phyloP scores from a whole-genome alignment of 1,140 invertebrate species.

The Neuroterus valhalla region DNA sequence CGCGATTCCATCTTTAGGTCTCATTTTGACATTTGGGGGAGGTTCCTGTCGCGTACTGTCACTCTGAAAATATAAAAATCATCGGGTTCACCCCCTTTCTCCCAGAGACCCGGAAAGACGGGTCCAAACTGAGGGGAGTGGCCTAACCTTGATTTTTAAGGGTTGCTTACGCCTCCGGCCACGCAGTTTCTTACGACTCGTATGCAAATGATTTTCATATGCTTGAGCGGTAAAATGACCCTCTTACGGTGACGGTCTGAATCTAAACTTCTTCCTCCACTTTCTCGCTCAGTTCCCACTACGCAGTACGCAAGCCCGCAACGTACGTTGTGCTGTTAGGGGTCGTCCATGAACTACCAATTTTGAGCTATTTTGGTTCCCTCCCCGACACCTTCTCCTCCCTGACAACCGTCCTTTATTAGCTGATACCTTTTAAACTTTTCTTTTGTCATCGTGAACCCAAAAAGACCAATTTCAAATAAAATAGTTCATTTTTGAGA shows the following conservation, averaged over 20 bases:
- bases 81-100: slow-evolving; percentile 17
- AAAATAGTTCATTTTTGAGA: no score
- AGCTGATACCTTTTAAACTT: no score
- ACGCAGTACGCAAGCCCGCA: no score
- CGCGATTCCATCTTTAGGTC: slow-evolving; percentile 18
- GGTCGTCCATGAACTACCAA: no score
- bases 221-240: background rate
- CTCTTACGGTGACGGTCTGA: background rate
- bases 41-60: background rate
- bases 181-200: slow-evolving; percentile 14
- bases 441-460: no score
- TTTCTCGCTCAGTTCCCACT: no score
- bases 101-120: background rate
- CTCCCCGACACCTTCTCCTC: no score
- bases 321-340: no score
- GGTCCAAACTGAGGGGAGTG: slow-evolving; percentile 1
- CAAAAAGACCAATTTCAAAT: no score
- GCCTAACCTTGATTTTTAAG: background rate
- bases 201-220: slow-evolving; percentile 5
- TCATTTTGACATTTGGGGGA: slow-evolving; percentile 11
- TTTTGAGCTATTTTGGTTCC: no score
- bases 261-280: no score
- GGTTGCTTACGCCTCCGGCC: background rate
- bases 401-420: no score
- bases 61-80: slow-evolving; percentile 11